Base-by-base conservation (phyloP, 2,797 vertebrate species). In the Acestrorhynchus altus region DNA sequence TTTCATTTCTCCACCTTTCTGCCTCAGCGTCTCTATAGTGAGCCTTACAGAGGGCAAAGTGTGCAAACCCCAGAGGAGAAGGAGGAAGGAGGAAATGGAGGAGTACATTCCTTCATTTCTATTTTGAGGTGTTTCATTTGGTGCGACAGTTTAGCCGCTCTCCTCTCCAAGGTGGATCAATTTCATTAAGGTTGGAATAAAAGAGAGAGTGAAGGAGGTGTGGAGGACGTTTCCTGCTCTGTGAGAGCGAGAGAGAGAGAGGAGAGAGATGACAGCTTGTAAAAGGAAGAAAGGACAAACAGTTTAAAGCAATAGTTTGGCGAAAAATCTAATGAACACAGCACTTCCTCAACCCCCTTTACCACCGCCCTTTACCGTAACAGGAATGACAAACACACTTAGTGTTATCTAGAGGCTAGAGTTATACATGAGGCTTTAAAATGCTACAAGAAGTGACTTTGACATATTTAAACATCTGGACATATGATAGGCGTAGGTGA, bases 161-260 rank as follows among this genome's bases (percentile, higher is more conserved):
- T 42, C 52, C 52, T 54, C 35, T 54, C 61, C 73, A 18, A 31
- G 61, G 64, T 65, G 73, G 64, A 75, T 54, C 24, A 46, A 56
- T 56, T 54, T 15, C 6, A 15, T 69, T 69, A 60, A 60, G 35
- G 51, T 8, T 35, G 22, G 71, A 54, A 44, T 59, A 12, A 42
- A 57, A 20, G 31, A 66, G 35, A 57, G 7, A 59, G 40, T 22
- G 46, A 16, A 64, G 2, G 35, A 60, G 1, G 7, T 16, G 52
- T 59, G 56, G n/a, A 73, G 22, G 40, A 74, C 47, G 56, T 44
- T n/a, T 59, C 22, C 18, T 47, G 65, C 52, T 74, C 47, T 22
- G 13, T 31, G 35, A 44, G 26, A 60, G 78, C 46, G 47, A 4
- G 31, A 68, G 20, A 7, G 39, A 8, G 5, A 71, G 56, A 16